Percentiles rank a stretch among this genome's conserved stretches.
These are phyloP conservation scores for Saccostrea echinata DNA, from an alignment of 1,140 invertebrate species.

Conservation along the genomic window DNA sequence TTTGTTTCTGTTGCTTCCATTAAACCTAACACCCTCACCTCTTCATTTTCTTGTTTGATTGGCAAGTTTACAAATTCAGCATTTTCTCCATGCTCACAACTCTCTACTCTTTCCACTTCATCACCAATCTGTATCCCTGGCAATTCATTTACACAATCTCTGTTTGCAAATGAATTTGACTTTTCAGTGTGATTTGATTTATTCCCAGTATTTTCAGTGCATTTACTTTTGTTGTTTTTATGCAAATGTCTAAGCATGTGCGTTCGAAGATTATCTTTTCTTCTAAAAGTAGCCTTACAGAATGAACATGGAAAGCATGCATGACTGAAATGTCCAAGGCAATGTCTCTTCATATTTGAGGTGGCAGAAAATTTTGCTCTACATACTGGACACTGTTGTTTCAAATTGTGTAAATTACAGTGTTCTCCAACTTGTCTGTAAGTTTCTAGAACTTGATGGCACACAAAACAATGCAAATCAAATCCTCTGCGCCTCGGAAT, in stretches of 20 bases:
- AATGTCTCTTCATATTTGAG: slow-evolving; percentile 33
- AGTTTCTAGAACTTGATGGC: slow-evolving; percentile 28
- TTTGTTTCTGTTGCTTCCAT: background rate
- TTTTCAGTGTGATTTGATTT: background rate
- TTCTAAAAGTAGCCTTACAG: slow-evolving; percentile 14
- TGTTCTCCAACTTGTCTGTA: slow-evolving; percentile 22
- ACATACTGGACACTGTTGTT: slow-evolving; percentile 25
- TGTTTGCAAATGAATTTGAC: background rate
- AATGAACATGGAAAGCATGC: slow-evolving; percentile 12
- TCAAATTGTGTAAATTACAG: slow-evolving; percentile 22
- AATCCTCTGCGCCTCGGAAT: background rate
- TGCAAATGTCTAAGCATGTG: background rate
- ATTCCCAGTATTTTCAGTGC: background rate
- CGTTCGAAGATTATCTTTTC: slow-evolving; percentile 24
- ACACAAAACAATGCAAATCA: slow-evolving; percentile 29
- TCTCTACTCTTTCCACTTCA: background rate
- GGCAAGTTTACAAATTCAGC: background rate
- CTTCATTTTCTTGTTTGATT: background rate
- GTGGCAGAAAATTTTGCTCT: slow-evolving; percentile 30
- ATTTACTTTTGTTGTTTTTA: background rate
- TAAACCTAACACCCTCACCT: background rate
- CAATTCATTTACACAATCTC: background rate
- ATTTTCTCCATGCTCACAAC: background rate
- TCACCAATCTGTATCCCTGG: background rate
- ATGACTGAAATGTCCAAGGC: slow-evolving; percentile 17